Evolutionary conservation across 2,113 vertebrate species (phyloP).

Genomic region (Barnardius zonarius): DNA sequence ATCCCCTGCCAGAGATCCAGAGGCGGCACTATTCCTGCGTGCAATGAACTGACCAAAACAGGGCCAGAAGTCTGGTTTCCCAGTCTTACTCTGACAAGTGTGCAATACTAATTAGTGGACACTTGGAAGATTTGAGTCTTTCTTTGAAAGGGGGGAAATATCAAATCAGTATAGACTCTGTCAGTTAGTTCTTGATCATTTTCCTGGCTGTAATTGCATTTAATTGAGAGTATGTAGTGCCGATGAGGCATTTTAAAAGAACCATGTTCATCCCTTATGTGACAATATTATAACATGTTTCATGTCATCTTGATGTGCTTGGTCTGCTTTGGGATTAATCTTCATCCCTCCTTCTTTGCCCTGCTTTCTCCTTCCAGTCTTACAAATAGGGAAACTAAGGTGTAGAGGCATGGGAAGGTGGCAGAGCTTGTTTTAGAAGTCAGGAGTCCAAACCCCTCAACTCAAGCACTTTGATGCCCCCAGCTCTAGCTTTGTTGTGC

Average conservation of each 20-base stretch:
- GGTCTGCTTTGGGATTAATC: not conserved
- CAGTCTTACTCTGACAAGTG: not conserved
- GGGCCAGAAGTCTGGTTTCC: not conserved
- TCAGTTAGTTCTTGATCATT: not conserved
- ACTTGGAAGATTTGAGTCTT: not conserved
- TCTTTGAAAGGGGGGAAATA: not conserved
- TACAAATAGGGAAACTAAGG: not conserved
- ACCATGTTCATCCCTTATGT: not conserved
- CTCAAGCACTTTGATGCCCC: accelerated
- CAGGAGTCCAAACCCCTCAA: not conserved
- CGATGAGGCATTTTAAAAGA: not conserved
- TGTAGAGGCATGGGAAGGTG: accelerated
- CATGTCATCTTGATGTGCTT: not conserved
- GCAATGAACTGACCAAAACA: not conserved
- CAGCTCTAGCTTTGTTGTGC: not conserved
- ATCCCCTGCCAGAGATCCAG: not conserved
- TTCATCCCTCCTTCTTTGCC: not conserved
- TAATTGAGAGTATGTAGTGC: not conserved
- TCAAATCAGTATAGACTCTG: not conserved
- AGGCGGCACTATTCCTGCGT: not conserved
- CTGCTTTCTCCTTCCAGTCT: not conserved
- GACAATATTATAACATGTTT: not conserved
- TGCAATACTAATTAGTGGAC: not conserved
- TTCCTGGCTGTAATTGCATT: not conserved
- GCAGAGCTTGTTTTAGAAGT: not conserved